These are phyloP conservation scores for Lagopus muta DNA, from an alignment of 2,113 vertebrate genomes.

Conservation along the genomic window DNA sequence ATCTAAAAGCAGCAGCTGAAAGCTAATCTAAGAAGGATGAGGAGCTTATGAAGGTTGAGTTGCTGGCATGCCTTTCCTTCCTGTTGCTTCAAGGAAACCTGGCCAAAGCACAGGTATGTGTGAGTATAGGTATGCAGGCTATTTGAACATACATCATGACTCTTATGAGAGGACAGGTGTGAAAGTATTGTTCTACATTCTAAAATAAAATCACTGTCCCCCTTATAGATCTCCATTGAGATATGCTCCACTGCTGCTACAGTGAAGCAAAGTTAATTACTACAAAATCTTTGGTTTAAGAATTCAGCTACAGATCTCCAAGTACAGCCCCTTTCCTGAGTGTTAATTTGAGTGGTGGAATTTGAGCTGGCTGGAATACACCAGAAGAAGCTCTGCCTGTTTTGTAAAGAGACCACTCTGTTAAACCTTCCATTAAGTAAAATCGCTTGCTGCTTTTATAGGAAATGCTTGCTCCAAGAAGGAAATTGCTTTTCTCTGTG, in stretches of 20 bases:
- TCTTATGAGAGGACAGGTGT: neutral
- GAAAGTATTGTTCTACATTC: neutral
- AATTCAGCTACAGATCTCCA: neutral
- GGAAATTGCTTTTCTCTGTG: neutral
- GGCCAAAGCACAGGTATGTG: neutral
- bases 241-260: neutral
- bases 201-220: neutral
- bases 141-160: neutral
- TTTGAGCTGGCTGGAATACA: neutral
- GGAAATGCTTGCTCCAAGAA: neutral
- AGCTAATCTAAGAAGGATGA: neutral
- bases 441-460: neutral
- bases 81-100: neutral
- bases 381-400: neutral
- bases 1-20: neutral
- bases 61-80: neutral
- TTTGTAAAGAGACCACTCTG: neutral
- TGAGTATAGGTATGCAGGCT: neutral
- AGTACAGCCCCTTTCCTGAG: neutral
- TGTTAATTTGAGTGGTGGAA: neutral
- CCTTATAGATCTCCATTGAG: neutral
- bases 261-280: neutral
- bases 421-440: neutral
- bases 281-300: constrained; percentile 30
- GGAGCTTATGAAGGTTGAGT: neutral